Percentiles rank a stretch among this genome's conserved stretches.
These are phyloP conservation scores for Drosophila truncata DNA, from an alignment of 1,140 invertebrate species.

Conservation along the genomic window DNA sequence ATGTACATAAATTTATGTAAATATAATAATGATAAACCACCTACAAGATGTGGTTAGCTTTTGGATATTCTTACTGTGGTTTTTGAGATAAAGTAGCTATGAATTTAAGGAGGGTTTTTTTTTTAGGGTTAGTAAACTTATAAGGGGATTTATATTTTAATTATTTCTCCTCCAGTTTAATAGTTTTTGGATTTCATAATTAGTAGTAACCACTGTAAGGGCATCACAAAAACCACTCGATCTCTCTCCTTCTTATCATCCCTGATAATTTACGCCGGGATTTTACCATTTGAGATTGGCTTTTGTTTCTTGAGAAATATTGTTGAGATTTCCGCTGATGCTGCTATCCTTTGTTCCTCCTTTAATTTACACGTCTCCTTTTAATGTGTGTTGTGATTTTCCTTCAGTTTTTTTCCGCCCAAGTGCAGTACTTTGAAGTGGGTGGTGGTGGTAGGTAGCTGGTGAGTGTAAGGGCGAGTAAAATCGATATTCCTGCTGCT, in stretches of 20 bases:
- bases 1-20: constrained; percentile 9
- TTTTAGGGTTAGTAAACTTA: no score
- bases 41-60: not conserved
- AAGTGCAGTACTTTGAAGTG: constrained; percentile 54
- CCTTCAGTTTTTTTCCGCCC: constrained; percentile 32
- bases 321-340: constrained; percentile 49
- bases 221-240: not conserved
- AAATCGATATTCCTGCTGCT: constrained; percentile 72
- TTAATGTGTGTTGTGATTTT: constrained; percentile 35
- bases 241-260: constrained; percentile 36
- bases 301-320: constrained; percentile 68
- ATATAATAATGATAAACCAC: constrained; percentile 17
- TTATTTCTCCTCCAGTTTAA: no score
- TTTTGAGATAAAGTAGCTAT: not conserved
- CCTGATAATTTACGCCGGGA: constrained; percentile 32
- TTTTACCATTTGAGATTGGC: constrained; percentile 78
- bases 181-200: no score
- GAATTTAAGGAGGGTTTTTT: not conserved
- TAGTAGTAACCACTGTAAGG: constrained; percentile 21
- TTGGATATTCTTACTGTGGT: constrained; percentile 2
- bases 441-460: constrained; percentile 24
- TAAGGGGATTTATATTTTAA: no score
- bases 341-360: constrained; percentile 22
- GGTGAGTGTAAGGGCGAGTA: constrained; percentile 44
- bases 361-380: constrained; percentile 33